A percentile compares a stretch with the other conserved stretches of the same genome.
These are phyloP conservation scores for Hermatobates lingyangjiaoensis DNA, from an alignment of 1,140 invertebrate species.

Conservation along the genomic window DNA sequence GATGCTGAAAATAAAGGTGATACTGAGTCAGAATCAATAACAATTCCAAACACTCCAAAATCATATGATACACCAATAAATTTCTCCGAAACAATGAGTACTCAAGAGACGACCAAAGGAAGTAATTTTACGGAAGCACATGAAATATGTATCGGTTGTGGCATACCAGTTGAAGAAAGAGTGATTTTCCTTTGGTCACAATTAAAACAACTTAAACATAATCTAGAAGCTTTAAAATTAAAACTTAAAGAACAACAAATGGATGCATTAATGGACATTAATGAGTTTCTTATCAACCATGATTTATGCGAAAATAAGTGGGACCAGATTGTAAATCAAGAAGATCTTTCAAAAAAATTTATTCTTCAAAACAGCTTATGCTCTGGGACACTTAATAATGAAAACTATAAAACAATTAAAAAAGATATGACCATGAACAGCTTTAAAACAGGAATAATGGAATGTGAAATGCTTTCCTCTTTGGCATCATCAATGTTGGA, in stretches of 20 bases:
- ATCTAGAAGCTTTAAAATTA: neutral
- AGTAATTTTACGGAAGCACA: neutral
- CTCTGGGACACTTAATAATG: neutral
- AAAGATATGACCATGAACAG: neutral
- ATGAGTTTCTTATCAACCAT: neutral
- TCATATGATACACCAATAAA: too few species aligned
- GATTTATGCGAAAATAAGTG: neutral
- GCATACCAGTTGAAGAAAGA: neutral
- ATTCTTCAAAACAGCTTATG: too few species aligned
- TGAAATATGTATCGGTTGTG: neutral
- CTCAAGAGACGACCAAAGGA: neutral
- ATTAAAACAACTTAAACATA: neutral
- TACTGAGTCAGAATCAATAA: neutral
- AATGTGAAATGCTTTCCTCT: neutral
- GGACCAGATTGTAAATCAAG: neutral
- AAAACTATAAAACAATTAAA: neutral
- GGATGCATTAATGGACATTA: neutral
- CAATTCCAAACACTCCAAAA: neutral
- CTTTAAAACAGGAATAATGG: neutral
- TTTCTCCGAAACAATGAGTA: too few species aligned
- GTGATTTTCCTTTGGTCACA: neutral
- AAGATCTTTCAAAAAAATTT: neutral
- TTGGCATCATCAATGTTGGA: neutral
- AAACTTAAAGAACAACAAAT: neutral
- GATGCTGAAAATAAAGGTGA: neutral